Percentiles rank a stretch among this genome's conserved stretches.
These are phyloP conservation scores for Rhagologus leucostigma DNA, from an alignment of 2,113 vertebrate genomes.

Conservation along the genomic window DNA sequence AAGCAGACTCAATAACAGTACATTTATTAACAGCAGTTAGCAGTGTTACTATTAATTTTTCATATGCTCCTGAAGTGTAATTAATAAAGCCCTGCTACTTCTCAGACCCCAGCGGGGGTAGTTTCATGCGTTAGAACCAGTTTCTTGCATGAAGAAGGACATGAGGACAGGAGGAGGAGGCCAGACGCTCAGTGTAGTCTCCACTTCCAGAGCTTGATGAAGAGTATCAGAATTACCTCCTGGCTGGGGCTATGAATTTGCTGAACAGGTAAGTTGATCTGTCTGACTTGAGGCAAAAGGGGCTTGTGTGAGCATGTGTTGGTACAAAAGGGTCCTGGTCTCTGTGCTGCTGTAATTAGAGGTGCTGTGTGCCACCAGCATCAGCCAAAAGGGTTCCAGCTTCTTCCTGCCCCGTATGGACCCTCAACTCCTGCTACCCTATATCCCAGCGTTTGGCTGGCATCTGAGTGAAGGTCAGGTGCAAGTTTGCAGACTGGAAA, in stretches of 20 bases:
- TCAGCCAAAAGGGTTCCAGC: background rate
- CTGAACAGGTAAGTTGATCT: background rate
- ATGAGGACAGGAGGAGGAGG: background rate
- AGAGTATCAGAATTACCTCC: background rate
- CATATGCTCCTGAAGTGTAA: background rate
- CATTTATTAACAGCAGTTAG: background rate
- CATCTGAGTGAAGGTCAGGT: background rate
- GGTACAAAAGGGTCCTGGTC: background rate
- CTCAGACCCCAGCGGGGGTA: background rate
- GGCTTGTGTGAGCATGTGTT: background rate
- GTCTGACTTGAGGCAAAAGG: background rate
- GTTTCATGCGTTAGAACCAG: background rate
- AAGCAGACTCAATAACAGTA: background rate
- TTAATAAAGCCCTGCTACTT: constrained; percentile 7
- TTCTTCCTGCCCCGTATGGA: background rate
- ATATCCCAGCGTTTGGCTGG: rapidly evolving
- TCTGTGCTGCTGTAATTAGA: background rate
- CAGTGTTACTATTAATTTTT: background rate
- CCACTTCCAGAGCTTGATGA: background rate
- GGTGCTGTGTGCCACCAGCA: background rate
- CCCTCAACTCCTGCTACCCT: too few relatives aligned
- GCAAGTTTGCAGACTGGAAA: background rate
- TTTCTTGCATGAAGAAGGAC: background rate
- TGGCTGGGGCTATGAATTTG: background rate
- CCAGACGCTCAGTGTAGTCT: background rate